These are phyloP conservation scores for Spinibarbus caldwelli DNA, from an alignment of 2,797 vertebrate species.

Conservation along the genomic window DNA sequence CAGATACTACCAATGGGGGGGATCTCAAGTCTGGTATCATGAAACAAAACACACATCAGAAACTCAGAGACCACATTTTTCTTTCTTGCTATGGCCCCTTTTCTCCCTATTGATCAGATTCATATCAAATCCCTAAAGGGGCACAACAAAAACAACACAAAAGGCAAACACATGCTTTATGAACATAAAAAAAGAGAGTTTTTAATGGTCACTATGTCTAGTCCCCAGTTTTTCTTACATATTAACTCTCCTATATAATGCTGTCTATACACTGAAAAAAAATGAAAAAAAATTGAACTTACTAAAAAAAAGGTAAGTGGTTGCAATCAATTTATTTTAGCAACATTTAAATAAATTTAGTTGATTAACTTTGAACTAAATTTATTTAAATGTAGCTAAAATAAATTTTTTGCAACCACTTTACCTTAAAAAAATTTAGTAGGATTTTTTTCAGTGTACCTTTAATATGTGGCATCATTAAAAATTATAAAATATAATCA, in stretches of 20 bases:
- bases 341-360: no score
- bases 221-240: not conserved
- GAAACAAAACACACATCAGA: constrained; percentile 53
- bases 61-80: constrained; percentile 30
- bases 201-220: not conserved
- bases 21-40: no score
- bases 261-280: no score
- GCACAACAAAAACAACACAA: not conserved
- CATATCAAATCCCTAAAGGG: not conserved
- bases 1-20: constrained; percentile 35
- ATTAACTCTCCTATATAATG: not conserved
- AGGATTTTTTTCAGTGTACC: no score
- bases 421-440: no score
- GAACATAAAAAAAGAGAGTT: constrained; percentile 10
- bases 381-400: no score
- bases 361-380: no score
- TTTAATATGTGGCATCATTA: not conserved
- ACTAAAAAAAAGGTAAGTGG: no score
- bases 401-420: no score
- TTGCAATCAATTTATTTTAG: no score
- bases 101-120: constrained; percentile 6
- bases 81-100: not conserved
- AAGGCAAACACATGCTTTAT: not conserved
- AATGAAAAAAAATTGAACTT: no score
- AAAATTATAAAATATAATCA: not conserved